Evolutionary conservation across 2,888 invertebrate species (phyloP).

Genomic region (Stenodera caucasica): DNA sequence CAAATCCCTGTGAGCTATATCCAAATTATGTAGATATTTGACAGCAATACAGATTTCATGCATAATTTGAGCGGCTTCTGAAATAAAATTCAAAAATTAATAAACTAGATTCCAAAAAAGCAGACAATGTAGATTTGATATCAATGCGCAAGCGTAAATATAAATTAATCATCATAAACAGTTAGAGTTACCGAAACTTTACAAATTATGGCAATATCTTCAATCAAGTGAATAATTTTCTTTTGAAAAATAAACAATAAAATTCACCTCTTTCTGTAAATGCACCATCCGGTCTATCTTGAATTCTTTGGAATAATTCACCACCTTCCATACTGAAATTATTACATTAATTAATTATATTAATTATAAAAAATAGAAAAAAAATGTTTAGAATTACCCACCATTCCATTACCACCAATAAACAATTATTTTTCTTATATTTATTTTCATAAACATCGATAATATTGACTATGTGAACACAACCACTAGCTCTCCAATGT

Average conservation of each 20-base stretch:
- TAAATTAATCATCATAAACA: conserved; percentile 1
- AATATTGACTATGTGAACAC: conserved; percentile 89
- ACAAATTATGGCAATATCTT: neutral
- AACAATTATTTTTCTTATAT: conserved; percentile 88
- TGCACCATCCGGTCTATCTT: conserved; percentile 90
- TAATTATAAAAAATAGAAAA: conserved; percentile 1
- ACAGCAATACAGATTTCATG: conserved; percentile 95
- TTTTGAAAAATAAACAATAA: neutral
- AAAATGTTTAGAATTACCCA: conserved; percentile 50
- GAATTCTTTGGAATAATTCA: conserved; percentile 95
- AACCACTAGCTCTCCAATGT: conserved; percentile 91
- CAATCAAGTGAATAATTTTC: neutral
- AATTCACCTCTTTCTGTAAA: conserved; percentile 86
- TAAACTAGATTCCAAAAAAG: too few relatives aligned
- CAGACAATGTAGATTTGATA: neutral
- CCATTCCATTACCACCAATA: conserved; percentile 99
- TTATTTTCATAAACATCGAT: conserved; percentile 95
- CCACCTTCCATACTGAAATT: conserved; percentile 90
- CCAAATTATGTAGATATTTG: conserved; percentile 87
- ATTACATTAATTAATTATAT: conserved; percentile 18
- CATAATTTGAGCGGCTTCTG: conserved; percentile 94
- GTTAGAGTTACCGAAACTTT: neutral
- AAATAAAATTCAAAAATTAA: conserved; percentile 29
- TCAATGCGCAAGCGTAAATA: neutral
- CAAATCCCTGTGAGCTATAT: conserved; percentile 96